Conservation (phyloP, 2,797 vertebrate genomes). For the Syndactyla subalaris region DNA sequence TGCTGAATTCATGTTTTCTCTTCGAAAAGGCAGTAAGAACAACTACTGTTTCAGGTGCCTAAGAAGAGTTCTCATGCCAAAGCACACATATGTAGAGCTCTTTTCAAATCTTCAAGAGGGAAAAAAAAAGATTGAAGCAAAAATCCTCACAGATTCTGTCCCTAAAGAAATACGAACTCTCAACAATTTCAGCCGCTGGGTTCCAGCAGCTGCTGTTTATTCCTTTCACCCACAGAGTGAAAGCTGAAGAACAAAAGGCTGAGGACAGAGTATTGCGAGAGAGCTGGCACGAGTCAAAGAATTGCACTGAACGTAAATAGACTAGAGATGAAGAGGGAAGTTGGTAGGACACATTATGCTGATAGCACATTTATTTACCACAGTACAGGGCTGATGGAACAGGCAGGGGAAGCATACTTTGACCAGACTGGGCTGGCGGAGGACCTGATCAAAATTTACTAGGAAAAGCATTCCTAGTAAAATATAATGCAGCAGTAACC, state of each 20-base stretch:
- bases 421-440: not conserved
- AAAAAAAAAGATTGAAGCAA: not conserved
- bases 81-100: fast-evolving
- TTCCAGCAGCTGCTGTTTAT: conserved; percentile 31
- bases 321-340: not conserved
- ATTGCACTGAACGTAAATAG: not conserved
- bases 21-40: not conserved
- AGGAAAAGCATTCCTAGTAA: not conserved
- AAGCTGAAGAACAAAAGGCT: conserved; percentile 29
- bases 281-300: not conserved
- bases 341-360: not conserved
- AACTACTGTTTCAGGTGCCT: not conserved
- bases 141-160: not conserved
- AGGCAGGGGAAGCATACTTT: not conserved
- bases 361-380: not conserved
- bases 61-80: not conserved
- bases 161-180: conserved; percentile 6
- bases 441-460: not conserved
- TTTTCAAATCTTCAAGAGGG: not conserved
- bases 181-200: not conserved
- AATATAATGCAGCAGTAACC: not conserved
- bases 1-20: not conserved
- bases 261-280: not conserved
- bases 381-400: not conserved
- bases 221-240: conserved; percentile 6